A percentile compares a stretch with the other conserved stretches of the same genome.
Evolutionary conservation across 2,888 invertebrate species (phyloP).

Genomic region (Eulithis testata): DNA sequence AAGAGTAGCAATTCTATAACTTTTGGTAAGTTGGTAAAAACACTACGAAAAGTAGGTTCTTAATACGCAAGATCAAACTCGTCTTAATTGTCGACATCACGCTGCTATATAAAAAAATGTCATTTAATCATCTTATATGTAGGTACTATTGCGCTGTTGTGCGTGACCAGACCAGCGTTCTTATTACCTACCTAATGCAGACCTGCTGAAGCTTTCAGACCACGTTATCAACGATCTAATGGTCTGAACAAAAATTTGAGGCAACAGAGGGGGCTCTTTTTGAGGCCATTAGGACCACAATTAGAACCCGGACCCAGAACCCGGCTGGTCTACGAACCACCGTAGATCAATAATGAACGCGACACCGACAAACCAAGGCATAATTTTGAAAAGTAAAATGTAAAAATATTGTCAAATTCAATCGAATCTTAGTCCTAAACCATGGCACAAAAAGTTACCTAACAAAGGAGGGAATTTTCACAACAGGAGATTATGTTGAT

Average conservation of each 20-base stretch:
- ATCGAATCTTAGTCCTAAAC: slow-evolving; percentile 75
- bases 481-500: slow-evolving; percentile 72
- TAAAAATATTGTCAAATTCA: slow-evolving; percentile 76
- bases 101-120: too few relatives aligned
- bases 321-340: neutral
- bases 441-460: slow-evolving; percentile 82
- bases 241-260: neutral
- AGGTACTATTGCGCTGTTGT: too few relatives aligned
- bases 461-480: slow-evolving; percentile 83
- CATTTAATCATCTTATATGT: too few relatives aligned
- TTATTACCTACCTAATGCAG: too few relatives aligned
- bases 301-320: neutral
- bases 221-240: neutral
- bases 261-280: neutral
- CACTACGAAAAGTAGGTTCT: slow-evolving; percentile 1
- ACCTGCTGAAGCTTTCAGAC: neutral
- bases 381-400: slow-evolving; percentile 10
- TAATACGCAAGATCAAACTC: slow-evolving; percentile 20
- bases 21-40: slow-evolving; percentile 16
- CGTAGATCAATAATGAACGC: neutral
- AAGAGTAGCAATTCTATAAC: slow-evolving; percentile 44
- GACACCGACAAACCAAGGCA: slow-evolving; percentile 3
- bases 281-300: neutral
- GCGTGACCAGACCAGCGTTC: too few relatives aligned
- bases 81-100: slow-evolving; percentile 10